Conservation (phyloP, 2,888 invertebrate genomes). For the Schrankia costaestrigalis region DNA sequence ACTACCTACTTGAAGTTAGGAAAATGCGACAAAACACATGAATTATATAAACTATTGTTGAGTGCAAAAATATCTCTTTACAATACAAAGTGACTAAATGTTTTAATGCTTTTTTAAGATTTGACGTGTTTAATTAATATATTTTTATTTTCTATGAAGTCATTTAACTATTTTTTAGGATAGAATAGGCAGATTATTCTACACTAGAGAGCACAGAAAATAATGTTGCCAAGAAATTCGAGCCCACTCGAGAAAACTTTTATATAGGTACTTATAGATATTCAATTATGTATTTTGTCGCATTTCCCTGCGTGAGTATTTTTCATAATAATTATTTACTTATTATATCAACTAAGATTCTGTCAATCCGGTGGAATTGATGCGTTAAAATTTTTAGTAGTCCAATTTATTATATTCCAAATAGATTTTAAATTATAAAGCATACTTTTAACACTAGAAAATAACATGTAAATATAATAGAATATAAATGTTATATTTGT, state of each 20-base stretch:
- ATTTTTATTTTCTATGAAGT: too few relatives aligned
- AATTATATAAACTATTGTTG: too few relatives aligned
- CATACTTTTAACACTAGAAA: constrained; percentile 22
- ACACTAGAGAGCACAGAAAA: too few relatives aligned
- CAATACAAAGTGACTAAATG: neutral
- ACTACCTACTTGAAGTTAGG: constrained; percentile 1
- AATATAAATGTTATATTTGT: constrained; percentile 37
- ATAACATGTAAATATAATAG: constrained; percentile 34
- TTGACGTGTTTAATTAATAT: too few relatives aligned
- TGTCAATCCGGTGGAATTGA: constrained; percentile 18
- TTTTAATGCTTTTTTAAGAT: neutral
- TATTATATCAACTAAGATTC: constrained; percentile 7
- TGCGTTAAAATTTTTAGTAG: constrained; percentile 15
- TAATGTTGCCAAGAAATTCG: too few relatives aligned
- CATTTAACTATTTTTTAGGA: too few relatives aligned
- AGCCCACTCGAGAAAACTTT: too few relatives aligned
- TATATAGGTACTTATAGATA: too few relatives aligned
- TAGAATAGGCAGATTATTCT: too few relatives aligned
- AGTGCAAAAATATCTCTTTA: neutral
- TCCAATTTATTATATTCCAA: constrained; percentile 29
- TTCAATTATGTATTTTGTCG: constrained; percentile 5
- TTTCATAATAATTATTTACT: neutral
- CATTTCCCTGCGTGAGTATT: neutral
- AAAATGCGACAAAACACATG: neutral
- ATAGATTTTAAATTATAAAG: constrained; percentile 21